Percentiles rank a stretch among this genome's conserved stretches.
phyloP scores from a whole-genome alignment of 2,113 vertebrate genomes.

The Trichomycterus rosablanca region DNA sequence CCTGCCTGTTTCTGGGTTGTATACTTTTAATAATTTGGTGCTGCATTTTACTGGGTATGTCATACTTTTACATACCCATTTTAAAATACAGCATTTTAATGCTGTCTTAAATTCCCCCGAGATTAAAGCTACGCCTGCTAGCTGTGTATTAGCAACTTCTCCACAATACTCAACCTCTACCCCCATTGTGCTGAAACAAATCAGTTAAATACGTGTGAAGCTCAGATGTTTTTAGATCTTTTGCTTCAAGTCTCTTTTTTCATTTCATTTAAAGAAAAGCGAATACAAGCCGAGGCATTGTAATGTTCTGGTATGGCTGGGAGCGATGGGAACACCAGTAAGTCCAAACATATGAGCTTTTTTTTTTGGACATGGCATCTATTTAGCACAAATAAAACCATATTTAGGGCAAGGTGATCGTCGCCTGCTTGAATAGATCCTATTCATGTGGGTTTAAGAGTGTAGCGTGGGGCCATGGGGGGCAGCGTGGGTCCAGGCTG shows the following conservation, averaged over 20 bases:
- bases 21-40: no score
- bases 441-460: conserved; percentile 78
- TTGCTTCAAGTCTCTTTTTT: conserved; percentile 39
- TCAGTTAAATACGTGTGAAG: conserved; percentile 45
- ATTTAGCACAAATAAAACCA: conserved; percentile 85
- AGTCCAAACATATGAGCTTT: conserved; percentile 70
- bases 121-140: conserved; percentile 7
- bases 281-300: conserved; percentile 50
- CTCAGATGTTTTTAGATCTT: conserved; percentile 28
- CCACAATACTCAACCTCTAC: conserved; percentile 26
- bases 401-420: conserved; percentile 81
- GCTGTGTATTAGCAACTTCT: conserved; percentile 32
- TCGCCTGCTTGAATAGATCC: conserved; percentile 72
- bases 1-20: no score
- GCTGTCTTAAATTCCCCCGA: conserved; percentile 27
- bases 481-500: conserved; percentile 43
- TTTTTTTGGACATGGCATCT: conserved; percentile 72
- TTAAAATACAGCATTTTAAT: no score
- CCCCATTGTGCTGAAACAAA: conserved; percentile 42
- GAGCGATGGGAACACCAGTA: conserved; percentile 54
- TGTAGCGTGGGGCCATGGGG: conserved; percentile 68
- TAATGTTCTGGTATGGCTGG: conserved; percentile 57
- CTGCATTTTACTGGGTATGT: no score
- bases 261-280: conserved; percentile 23
- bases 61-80: no score